These are phyloP conservation scores for Leptinotarsa haldemani DNA, from an alignment of 2,888 invertebrate species.

Conservation along the genomic window DNA sequence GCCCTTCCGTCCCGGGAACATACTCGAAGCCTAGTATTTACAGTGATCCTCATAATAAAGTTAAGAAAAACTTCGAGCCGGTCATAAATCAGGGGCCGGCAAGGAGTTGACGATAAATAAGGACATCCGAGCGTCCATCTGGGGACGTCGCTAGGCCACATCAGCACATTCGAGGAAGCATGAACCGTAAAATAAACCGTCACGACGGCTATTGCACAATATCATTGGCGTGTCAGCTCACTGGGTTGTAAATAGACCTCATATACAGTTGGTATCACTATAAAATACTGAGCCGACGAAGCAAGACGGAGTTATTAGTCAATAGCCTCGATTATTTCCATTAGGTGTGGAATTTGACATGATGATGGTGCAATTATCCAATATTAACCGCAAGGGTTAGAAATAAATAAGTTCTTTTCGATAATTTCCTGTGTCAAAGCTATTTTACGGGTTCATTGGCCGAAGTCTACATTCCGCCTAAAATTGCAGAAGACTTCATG, in stretches of 20 bases:
- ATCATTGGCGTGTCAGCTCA: slow-evolving; percentile 34
- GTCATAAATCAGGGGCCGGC: slow-evolving; percentile 56
- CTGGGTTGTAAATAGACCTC: neutral
- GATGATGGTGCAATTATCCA: too few relatives aligned
- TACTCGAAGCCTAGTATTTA: slow-evolving; percentile 45
- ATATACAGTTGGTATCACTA: neutral
- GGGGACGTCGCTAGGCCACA: slow-evolving; percentile 34
- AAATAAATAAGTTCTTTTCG: too few relatives aligned
- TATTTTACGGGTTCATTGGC: too few relatives aligned
- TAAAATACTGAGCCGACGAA: neutral
- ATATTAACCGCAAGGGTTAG: too few relatives aligned
- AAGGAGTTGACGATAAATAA: slow-evolving; percentile 60
- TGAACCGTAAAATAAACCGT: slow-evolving; percentile 41
- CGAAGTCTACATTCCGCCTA: too few relatives aligned
- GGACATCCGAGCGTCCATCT: slow-evolving; percentile 51
- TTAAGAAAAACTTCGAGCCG: slow-evolving; percentile 55
- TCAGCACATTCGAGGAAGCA: slow-evolving; percentile 38
- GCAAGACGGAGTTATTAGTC: neutral
- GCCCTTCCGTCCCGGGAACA: slow-evolving; percentile 41
- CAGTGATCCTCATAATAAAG: slow-evolving; percentile 59
- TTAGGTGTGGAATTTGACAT: too few relatives aligned
- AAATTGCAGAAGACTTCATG: too few relatives aligned
- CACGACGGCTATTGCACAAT: slow-evolving; percentile 24
- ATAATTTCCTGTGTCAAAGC: too few relatives aligned
- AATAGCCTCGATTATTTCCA: too few relatives aligned